Conservation (phyloP, 2,113 vertebrate species). For the Orycteropus afer region DNA sequence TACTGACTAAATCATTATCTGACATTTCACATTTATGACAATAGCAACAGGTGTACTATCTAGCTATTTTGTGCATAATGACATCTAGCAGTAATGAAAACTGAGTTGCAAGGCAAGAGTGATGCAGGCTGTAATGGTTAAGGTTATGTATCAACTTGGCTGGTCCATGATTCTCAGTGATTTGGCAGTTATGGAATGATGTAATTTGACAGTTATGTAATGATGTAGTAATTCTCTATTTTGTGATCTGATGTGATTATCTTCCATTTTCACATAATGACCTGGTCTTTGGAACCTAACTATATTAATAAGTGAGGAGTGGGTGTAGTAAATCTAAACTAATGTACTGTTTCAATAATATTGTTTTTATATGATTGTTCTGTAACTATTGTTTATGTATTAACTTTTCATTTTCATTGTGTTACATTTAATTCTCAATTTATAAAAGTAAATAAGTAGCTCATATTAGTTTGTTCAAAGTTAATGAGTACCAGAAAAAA, state of each 20-base stretch:
- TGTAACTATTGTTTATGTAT: background rate
- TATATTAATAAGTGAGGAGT: background rate
- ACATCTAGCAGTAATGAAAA: background rate
- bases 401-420: background rate
- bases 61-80: background rate
- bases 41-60: background rate
- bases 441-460: background rate
- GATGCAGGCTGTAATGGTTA: background rate
- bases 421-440: background rate
- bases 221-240: background rate
- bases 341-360: background rate
- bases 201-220: background rate
- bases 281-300: background rate
- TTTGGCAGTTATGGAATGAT: background rate
- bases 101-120: background rate
- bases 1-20: background rate
- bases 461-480: background rate
- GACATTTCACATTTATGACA: background rate
- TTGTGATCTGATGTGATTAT: background rate
- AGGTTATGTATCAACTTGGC: background rate
- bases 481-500: slow-evolving; percentile 32
- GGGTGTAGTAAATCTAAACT: background rate
- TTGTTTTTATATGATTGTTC: too few species aligned
- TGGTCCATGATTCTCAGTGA: background rate
- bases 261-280: background rate